Conservation (phyloP, 2,888 invertebrate species). For the Polymixis flavicincta region DNA sequence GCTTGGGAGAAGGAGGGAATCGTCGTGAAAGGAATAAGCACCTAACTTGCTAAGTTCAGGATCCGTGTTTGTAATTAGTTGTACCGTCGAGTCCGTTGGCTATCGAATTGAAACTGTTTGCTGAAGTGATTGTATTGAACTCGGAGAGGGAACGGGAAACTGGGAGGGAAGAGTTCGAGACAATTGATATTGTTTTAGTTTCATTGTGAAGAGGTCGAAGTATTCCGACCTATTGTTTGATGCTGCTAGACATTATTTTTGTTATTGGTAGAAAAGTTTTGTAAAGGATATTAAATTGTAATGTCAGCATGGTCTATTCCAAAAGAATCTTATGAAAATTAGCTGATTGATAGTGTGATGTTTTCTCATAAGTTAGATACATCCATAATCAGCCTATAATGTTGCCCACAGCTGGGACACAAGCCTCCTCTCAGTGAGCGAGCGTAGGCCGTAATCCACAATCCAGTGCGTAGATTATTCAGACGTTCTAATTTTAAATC, state of each 20-base stretch:
- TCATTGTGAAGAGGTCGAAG: constrained; percentile 21
- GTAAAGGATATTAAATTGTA: background rate
- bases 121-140: constrained; percentile 51
- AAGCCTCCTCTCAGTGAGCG: too few species aligned
- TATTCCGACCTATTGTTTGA: constrained; percentile 41
- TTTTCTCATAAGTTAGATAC: too few species aligned
- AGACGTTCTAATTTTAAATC: too few species aligned
- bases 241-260: constrained; percentile 31
- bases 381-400: too few species aligned
- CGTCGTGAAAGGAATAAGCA: constrained; percentile 58
- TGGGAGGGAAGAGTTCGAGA: constrained; percentile 38
- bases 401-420: too few species aligned
- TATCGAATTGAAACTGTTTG: constrained; percentile 58
- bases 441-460: too few species aligned
- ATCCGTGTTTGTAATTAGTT: constrained; percentile 63
- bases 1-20: constrained; percentile 13
- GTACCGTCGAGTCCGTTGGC: constrained; percentile 40
- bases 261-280: background rate
- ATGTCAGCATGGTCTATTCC: background rate
- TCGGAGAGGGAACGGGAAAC: constrained; percentile 8
- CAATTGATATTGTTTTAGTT: constrained; percentile 56
- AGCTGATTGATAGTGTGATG: too few species aligned
- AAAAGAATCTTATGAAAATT: too few species aligned
- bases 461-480: too few species aligned
- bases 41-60: constrained; percentile 57